Base-by-base conservation (phyloP, 2,797 vertebrate species). In the Nasua narica region DNA sequence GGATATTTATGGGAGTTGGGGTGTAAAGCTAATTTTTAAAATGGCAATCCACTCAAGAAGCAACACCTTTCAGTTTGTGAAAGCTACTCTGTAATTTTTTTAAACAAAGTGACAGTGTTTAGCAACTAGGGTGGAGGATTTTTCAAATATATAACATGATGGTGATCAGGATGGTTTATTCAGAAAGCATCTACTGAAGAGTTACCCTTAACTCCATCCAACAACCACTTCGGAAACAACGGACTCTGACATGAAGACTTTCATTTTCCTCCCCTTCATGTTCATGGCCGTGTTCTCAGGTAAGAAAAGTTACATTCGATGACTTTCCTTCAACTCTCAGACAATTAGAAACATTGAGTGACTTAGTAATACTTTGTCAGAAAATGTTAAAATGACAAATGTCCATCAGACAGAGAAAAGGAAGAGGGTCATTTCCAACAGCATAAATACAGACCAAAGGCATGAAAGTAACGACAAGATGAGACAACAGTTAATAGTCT, bases 91-190 rank as follows among this genome's bases (percentile, higher is more conserved):
- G n/a, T 95, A 95, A 96, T 97, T 97, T 97, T 93, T 93, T 91
- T 83, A 19, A 78, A 82, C 35, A 82, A 40, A 58, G 72, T 82
- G 77, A 90, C 70, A 56, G 8, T 91, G 62, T 97, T 95, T 97
- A 87, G 46, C 93, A 98, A 97, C 83, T 40, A 95, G 95, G 96
- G 97, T 76, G 94, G 97, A 90, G 93, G 27, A 90, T 35, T 97
- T 94, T 94, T 87, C 76, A 82, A 93, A 96, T 98, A 98, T 98
- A 98, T 96, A 97, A 95, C 94, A 87, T 60, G 90, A 48, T 88
- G 19, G 46, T 7, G 14, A 76, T 84, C 87, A 19, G 19, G 9
- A 13, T 11, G 16, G 27, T 86, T 94, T 97, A 90, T n/a, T 85
- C 62, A 27, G 81, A 95, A 90, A 84, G 19, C 23, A 85, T 23